These are phyloP conservation scores for Aplochiton taeniatus DNA, from an alignment of 2,797 vertebrate species.

Conservation along the genomic window DNA sequence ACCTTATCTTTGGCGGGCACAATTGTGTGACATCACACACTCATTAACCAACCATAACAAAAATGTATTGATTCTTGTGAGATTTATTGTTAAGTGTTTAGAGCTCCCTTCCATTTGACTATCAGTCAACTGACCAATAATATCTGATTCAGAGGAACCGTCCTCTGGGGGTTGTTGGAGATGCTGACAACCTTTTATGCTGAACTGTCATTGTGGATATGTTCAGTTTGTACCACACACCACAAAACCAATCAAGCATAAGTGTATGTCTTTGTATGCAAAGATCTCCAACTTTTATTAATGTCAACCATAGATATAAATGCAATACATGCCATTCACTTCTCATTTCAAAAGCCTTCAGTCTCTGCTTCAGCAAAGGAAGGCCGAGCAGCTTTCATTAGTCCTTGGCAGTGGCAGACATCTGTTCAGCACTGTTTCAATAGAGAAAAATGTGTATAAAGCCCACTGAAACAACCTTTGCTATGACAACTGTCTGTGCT, in stretches of 20 bases:
- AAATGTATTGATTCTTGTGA: too few species aligned
- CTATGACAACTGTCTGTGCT: constrained; percentile 35
- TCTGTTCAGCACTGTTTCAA: constrained; percentile 37
- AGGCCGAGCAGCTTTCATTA: constrained; percentile 69
- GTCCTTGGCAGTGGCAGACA: constrained; percentile 47
- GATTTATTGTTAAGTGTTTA: too few species aligned
- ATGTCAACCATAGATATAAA: constrained; percentile 41
- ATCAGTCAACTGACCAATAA: neutral
- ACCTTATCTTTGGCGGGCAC: neutral
- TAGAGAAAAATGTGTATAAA: constrained; percentile 49
- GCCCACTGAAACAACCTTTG: constrained; percentile 48
- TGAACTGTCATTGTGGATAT: constrained; percentile 38
- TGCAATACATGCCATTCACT: constrained; percentile 60
- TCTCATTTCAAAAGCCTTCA: constrained; percentile 61
- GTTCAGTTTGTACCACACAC: constrained; percentile 39
- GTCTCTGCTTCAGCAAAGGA: constrained; percentile 48
- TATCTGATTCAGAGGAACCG: constrained; percentile 29
- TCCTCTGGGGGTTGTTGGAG: constrained; percentile 28
- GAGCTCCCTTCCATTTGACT: too few species aligned
- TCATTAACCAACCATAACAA: too few species aligned
- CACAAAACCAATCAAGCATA: constrained; percentile 40
- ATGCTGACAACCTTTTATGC: constrained; percentile 39
- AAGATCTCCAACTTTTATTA: constrained; percentile 47
- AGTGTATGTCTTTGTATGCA: constrained; percentile 57
- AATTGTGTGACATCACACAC: neutral